Base-by-base conservation (phyloP, 2,113 vertebrate species). In the Leptosomus discolor region DNA sequence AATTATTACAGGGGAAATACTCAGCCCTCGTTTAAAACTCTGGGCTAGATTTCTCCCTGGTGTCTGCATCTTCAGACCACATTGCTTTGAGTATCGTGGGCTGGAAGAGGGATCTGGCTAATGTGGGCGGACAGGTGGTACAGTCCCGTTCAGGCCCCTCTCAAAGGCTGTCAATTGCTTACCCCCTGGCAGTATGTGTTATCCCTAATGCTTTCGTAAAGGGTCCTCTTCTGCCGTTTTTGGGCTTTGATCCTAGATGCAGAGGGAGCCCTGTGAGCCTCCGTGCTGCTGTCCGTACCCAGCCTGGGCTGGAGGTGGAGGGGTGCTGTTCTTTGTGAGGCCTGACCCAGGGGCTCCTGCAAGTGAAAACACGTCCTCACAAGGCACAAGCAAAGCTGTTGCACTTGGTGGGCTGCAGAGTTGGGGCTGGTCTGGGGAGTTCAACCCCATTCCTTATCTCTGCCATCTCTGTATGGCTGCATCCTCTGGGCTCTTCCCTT, bases 331-430 rank as follows among this genome's bases (percentile, higher is more conserved):
- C 43, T 1, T 34, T 5, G 2, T 6, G 15, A n/a, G 6, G 7
- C 34, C 56, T 50, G 18, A 29, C 20, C 61, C 48, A 30, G 56
- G 34, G 45, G 30, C 51, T 88, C 48, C 43, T 46, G 5, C 12
- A 90, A n/a, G 61, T 57, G 46, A 27, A 41, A 64, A 26, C 1
- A 0, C 2, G 6, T 45, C 60, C 14, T 39, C 2, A 3, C 36
- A 76, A 19, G 69, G 43, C 34, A 51, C 2, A 2, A 21, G 51
- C n/a, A 61, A 51, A 68, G 75, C 56, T 68, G 65, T 32, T 0
- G 0, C 8, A 1, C 34, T 39, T 0, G 0, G 17, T 54, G 73
- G 58, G n/a, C 20, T 67, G 73, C 13, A 9, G n/a, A 32, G 20
- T 3, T 68, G 14, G 36, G 41, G 19, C 56, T 79, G 43, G 5